Evolutionary conservation across 2,797 vertebrate genomes (phyloP), one percentile per base, ranked within the genome.

Genomic region (Limosa lapponica): DNA sequence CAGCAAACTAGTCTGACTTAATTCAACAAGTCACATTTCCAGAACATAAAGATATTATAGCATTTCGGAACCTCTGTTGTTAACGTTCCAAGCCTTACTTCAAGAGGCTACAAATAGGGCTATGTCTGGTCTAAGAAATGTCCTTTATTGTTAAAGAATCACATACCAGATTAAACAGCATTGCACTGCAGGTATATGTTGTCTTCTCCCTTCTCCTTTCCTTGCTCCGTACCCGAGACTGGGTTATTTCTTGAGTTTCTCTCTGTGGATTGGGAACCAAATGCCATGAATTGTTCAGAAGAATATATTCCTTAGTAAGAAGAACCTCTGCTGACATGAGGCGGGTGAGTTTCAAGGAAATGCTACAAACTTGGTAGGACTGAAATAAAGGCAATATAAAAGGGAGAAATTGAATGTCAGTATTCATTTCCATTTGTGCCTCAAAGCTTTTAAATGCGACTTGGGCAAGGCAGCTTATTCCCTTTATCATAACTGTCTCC

Each of bases 381-480:
- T 58, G 49, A 77, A 89, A 67, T 62, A 62, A 95, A 91, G 16
- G 49, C 16, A 78, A n/a, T 85, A 32, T 19, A 52, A 78, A 78
- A 66, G 10, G 30, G 14, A 81, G 49, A 86, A 79, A 90, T 37
- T 79, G 69, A 77, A 83, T 39, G 66, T 80, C 73, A 92, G 25
- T 83, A 58, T 94, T 71, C 12, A 79, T 93, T 92, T 89, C 62
- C n/a, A 44, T n/a, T 19, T 65, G 7, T 90, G 36, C 20, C 27
- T 81, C 28, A 70, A 61, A 84, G 48, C 5, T 57, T 52, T 28
- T 69, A 67, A 87, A 65, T 41, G 30, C 6, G 51, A 4, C 19
- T 37, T n/a, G 6, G 39, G 27, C 10, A 43, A 48, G 7, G 23
- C 51, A 39, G 27, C 14, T 66, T 72, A 59, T 82, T 89, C 87